Evolutionary conservation across 2,797 vertebrate genomes (phyloP).

Genomic region (Oreonectes daqikongensis): DNA sequence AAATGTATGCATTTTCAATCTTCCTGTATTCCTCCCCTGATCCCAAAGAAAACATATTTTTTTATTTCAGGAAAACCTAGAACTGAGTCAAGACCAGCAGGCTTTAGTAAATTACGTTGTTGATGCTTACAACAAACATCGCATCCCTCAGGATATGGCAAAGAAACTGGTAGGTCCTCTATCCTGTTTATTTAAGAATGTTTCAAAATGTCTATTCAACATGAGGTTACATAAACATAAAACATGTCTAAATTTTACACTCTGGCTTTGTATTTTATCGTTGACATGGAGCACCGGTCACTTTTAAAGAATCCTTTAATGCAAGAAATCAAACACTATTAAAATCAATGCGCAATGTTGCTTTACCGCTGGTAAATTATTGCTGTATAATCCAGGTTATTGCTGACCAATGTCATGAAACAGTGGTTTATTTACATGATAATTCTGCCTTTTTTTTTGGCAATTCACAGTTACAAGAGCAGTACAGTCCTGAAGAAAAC

Average conservation of each 20-base stretch:
- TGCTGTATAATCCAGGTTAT: slow-evolving; percentile 37
- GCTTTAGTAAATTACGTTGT: slow-evolving; percentile 84
- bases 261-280: not conserved
- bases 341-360: slow-evolving; percentile 18
- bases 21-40: not conserved
- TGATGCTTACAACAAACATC: slow-evolving; percentile 90
- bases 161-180: slow-evolving; percentile 87
- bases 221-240: no score
- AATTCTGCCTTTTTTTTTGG: not conserved
- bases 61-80: slow-evolving; percentile 86
- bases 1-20: no score
- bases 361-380: slow-evolving; percentile 21
- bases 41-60: slow-evolving; percentile 46
- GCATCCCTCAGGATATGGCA: slow-evolving; percentile 91
- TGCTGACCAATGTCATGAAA: slow-evolving; percentile 27
- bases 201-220: not conserved
- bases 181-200: not conserved
- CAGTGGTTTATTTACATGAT: not conserved
- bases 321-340: not conserved
- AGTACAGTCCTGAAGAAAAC: slow-evolving; percentile 93
- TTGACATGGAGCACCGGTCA: not conserved
- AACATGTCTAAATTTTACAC: not conserved
- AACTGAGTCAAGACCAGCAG: slow-evolving; percentile 87
- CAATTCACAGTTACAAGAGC: slow-evolving; percentile 84
- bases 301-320: not conserved